Base-by-base conservation (phyloP, 2,113 vertebrate genomes). In the Propithecus coquereli region DNA sequence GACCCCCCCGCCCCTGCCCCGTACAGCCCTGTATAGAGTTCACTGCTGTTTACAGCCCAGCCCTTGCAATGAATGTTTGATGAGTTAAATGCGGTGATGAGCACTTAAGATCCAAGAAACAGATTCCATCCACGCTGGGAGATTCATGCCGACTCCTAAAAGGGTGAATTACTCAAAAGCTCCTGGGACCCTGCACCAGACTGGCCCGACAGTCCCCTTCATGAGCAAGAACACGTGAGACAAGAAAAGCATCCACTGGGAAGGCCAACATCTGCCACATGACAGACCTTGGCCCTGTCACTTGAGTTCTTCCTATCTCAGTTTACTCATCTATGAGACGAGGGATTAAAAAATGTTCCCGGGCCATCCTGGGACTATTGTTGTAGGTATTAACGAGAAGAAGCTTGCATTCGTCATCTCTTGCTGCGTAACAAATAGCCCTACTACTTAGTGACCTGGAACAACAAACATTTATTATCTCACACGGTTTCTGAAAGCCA, bases 11-110 rank as follows among this genome's bases (percentile, higher is more conserved):
- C n/a, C n/a, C n/a, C n/a, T n/a, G n/a, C n/a, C n/a, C n/a, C n/a
- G n/a, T n/a, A n/a, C n/a, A 54, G 4, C 47, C 2, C 2, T 0
- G 61, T 1, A 0, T 1, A 1, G 50, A 34, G 85, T 6, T 82
- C 11, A 0, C 22, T 6, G 40, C 40, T 14, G 52, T 4, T 14
- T 16, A 61, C 0, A 6, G 54, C n/a, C 18, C 66, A 27, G 47
- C 22, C 43, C 45, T 73, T 3, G 32, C 0, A 6, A 85, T 57
- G 76, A 54, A 79, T 76, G 88, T 71, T 86, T 89, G 82, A 95
- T 71, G 84, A 84, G 37, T n/a, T 37, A 32, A 66, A 59, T 3
- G 16, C 43, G 34, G 34, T 32, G 73, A 70, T 6, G 57, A 86
- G n/a, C 90, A 61, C 90, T 87, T 57, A 50, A 74, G 68, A 93